A percentile compares a stretch with the other conserved stretches of the same genome.
phyloP scores from a whole-genome alignment of 2,888 invertebrate genomes.

The Aricia artaxerxes region DNA sequence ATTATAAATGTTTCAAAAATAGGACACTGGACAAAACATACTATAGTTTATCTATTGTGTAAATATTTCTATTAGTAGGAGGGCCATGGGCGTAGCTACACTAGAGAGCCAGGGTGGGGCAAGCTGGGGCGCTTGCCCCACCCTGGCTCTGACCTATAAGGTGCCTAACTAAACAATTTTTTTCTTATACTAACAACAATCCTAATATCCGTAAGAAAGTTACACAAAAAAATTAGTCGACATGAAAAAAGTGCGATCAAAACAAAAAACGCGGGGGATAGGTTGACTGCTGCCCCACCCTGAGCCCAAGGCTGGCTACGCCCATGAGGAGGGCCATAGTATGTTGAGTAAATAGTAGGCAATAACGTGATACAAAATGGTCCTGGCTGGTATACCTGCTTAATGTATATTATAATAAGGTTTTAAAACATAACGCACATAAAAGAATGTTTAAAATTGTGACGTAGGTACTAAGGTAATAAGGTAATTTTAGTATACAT shows the following conservation, averaged over 20 bases:
- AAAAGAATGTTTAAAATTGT: neutral
- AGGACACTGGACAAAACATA: neutral
- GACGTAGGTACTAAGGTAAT: neutral
- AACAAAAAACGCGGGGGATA: too few relatives aligned
- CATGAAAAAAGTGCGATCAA: too few relatives aligned
- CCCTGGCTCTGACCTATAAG: too few relatives aligned
- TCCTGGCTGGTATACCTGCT: neutral
- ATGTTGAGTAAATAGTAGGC: neutral
- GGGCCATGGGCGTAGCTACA: too few relatives aligned
- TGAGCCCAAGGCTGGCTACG: too few relatives aligned
- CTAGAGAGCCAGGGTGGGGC: too few relatives aligned
- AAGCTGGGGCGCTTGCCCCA: too few relatives aligned
- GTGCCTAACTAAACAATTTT: too few relatives aligned
- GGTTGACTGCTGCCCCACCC: too few relatives aligned
- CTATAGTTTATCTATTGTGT: neutral
- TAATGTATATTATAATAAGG: neutral
- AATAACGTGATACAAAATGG: neutral
- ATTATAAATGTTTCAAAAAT: neutral
- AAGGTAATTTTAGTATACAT: neutral
- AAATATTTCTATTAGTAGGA: neutral
- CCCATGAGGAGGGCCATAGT: neutral
- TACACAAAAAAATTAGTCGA: too few relatives aligned
- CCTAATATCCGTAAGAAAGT: too few relatives aligned
- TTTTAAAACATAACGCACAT: slow-evolving; percentile 1
- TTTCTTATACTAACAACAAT: too few relatives aligned